Conservation (phyloP, 2,888 invertebrate genomes). For the Schizotus pectinicornis region DNA sequence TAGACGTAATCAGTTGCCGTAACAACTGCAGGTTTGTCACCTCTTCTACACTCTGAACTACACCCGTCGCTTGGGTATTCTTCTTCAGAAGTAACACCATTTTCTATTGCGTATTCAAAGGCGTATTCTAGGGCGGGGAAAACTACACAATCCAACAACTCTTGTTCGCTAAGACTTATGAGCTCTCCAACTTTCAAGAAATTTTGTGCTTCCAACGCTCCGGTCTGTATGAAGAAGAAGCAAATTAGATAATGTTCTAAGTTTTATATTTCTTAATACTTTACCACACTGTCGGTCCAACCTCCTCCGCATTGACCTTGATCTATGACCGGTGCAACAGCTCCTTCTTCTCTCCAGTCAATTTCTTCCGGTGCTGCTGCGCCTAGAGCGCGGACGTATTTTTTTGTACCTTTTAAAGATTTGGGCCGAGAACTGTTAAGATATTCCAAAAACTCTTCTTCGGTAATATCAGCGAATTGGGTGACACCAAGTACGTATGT, state of each 20-base stretch:
- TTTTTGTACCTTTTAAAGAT: too few species aligned
- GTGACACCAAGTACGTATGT: constrained; percentile 72
- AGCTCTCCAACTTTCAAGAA: constrained; percentile 42
- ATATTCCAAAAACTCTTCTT: constrained; percentile 71
- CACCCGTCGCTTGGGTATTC: too few species aligned
- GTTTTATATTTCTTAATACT: constrained; percentile 21
- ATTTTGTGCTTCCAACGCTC: constrained; percentile 83
- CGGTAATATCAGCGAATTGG: constrained; percentile 81
- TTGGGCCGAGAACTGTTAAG: constrained; percentile 56
- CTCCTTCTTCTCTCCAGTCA: constrained; percentile 61
- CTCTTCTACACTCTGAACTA: too few species aligned
- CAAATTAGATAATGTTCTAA: constrained; percentile 6
- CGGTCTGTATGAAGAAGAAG: too few species aligned
- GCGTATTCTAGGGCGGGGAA: too few species aligned
- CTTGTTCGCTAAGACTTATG: constrained; percentile 61
- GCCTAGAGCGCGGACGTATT: too few species aligned
- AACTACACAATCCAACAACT: constrained; percentile 61
- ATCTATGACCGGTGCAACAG: constrained; percentile 38
- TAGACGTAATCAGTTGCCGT: constrained; percentile 70
- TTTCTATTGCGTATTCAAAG: too few species aligned
- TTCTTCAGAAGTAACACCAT: too few species aligned
- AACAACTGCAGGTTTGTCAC: too few species aligned
- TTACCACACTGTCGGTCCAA: constrained; percentile 68
- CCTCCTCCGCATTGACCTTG: constrained; percentile 67
- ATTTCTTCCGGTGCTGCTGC: constrained; percentile 48